Conservation (phyloP, 1,140 invertebrate species). For the Acromyrmex heyeri region DNA sequence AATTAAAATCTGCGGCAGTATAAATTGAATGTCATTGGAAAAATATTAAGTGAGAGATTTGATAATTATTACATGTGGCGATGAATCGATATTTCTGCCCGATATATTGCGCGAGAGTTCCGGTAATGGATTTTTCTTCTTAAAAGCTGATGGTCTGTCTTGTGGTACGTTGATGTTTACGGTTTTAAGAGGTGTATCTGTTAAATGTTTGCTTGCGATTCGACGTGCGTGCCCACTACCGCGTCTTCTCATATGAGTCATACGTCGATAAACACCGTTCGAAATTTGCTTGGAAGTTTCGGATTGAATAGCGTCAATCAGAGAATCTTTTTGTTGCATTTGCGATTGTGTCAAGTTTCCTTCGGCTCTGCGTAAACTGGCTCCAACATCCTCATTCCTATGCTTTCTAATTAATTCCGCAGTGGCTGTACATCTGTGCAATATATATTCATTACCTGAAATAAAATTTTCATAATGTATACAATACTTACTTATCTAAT, state of each 20-base stretch:
- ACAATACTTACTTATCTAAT: slow-evolving; percentile 8
- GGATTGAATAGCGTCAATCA: not conserved
- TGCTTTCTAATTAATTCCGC: slow-evolving; percentile 79
- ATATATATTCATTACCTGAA: slow-evolving; percentile 79
- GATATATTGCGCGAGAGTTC: slow-evolving; percentile 74
- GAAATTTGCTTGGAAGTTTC: slow-evolving; percentile 21
- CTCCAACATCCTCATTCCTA: slow-evolving; percentile 54
- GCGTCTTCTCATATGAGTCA: slow-evolving; percentile 30
- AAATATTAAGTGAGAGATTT: slow-evolving; percentile 16
- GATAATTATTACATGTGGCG: slow-evolving; percentile 51
- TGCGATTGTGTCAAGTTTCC: slow-evolving; percentile 20
- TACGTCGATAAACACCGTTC: slow-evolving; percentile 28
- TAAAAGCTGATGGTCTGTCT: slow-evolving; percentile 77
- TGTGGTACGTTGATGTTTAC: slow-evolving; percentile 77
- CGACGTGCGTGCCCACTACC: slow-evolving; percentile 4
- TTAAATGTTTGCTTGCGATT: not conserved
- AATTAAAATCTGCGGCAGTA: not conserved
- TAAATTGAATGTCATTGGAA: not conserved
- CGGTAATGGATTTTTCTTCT: slow-evolving; percentile 78
- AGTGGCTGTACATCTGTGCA: slow-evolving; percentile 81
- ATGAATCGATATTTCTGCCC: slow-evolving; percentile 71
- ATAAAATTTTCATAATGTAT: slow-evolving; percentile 24
- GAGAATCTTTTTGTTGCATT: slow-evolving; percentile 37
- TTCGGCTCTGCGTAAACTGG: slow-evolving; percentile 23
- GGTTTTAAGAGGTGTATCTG: slow-evolving; percentile 78